phyloP scores from a whole-genome alignment of 2,888 invertebrate species.

The Spilarctia lutea region DNA sequence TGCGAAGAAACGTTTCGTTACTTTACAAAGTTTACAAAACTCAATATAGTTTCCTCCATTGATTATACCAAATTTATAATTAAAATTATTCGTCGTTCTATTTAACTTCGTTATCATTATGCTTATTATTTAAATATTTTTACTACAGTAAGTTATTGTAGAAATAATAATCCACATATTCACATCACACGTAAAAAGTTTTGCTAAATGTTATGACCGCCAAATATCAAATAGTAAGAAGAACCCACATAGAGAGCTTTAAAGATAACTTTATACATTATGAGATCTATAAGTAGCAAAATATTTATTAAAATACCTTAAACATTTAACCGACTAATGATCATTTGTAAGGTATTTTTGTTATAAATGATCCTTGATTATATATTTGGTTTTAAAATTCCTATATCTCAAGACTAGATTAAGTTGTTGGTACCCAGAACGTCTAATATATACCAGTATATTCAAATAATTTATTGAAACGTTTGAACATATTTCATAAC shows the following conservation, averaged over 20 bases:
- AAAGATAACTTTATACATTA: slow-evolving; percentile 26
- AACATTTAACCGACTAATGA: slow-evolving; percentile 26
- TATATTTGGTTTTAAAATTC: slow-evolving; percentile 8
- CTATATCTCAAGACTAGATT: slow-evolving; percentile 32
- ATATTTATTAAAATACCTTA: slow-evolving; percentile 28
- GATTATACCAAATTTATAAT: too few species aligned
- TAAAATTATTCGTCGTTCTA: slow-evolving; percentile 3
- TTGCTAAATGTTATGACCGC: slow-evolving; percentile 26
- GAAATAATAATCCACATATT: slow-evolving; percentile 33
- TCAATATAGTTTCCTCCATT: not conserved
- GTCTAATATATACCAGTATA: not conserved
- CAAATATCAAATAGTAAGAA: slow-evolving; percentile 21
- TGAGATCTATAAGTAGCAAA: slow-evolving; percentile 30
- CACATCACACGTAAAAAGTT: slow-evolving; percentile 29
- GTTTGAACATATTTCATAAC: slow-evolving; percentile 3
- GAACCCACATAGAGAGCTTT: slow-evolving; percentile 17
- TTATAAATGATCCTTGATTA: slow-evolving; percentile 12
- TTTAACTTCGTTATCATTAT: not conserved
- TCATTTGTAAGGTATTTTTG: slow-evolving; percentile 19
- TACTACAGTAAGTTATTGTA: slow-evolving; percentile 25
- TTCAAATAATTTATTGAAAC: not conserved
- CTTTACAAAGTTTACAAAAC: not conserved
- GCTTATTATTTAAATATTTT: slow-evolving; percentile 22
- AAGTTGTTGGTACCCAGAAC: not conserved
- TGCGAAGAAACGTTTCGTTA: not conserved